Evolutionary conservation across 2,113 vertebrate species (phyloP), one percentile per base, ranked within the genome.

Genomic region (Nothoprocta perdicaria): DNA sequence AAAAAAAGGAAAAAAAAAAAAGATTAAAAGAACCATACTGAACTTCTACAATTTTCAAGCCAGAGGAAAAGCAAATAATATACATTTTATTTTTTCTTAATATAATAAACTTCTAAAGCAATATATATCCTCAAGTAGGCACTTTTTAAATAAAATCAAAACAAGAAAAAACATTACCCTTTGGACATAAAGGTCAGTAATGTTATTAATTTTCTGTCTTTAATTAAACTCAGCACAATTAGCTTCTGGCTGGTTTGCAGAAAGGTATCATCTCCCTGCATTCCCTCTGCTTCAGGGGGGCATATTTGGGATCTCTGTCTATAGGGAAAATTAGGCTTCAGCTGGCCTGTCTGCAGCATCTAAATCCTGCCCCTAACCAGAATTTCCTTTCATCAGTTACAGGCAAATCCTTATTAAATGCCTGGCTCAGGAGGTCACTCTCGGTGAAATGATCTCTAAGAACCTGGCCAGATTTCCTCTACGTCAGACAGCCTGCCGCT

Each of bases 391-490:
- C 75, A 91, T 79, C 67, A 55, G 53, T 68, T n/a, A 40, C 62
- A 81, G 50, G 33, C 40, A 78, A 79, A 77, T 77, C 69, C 84
- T 61, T 67, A 29, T 24, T 82, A 66, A 4, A 6, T 26, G 63
- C 26, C 19, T 76, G 3, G 2, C 45, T 38, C 1, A 1, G 53
- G 46, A 80, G 68, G 75, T 13, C 80, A 76, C 4, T 45, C 33
- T 63, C 2, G 2, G 72, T 29, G 72, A 85, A 86, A 80, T 1
- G 13, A 90, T 55, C 68, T 83, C 41, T 2, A 22, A 92, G 84
- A 95, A 80, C 57, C 79, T 85, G 69, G 72, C 31, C 91, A 91
- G 75, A 71, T 93, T 89, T 76, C 74, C 45, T 41, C 79, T 45
- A 3, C 1, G 0, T 67, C 84, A 84, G 43, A 75, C 57, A 83